Evolutionary conservation across 2,797 vertebrate species (phyloP).

Genomic region (Triplophysa bombifrons): DNA sequence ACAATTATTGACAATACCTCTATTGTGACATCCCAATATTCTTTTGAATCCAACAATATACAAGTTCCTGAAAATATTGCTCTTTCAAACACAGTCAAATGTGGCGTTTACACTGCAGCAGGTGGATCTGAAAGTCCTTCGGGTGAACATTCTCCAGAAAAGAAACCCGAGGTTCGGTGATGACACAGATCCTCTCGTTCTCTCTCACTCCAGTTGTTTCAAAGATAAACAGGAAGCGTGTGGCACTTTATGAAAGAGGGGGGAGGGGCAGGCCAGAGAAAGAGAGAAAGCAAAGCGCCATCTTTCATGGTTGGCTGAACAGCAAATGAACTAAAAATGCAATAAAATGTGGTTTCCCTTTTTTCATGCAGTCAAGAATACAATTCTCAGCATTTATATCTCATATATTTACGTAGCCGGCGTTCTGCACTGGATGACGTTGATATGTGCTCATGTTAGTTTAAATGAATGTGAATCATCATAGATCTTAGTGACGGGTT

Average conservation of each 20-base stretch:
- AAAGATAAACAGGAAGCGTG: constrained; percentile 79
- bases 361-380: constrained; percentile 2
- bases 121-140: constrained; percentile 49
- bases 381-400: background rate
- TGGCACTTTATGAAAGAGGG: constrained; percentile 64
- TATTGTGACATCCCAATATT: background rate
- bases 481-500: background rate
- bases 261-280: constrained; percentile 36
- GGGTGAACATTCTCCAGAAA: constrained; percentile 1
- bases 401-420: background rate
- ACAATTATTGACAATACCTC: no score
- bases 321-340: constrained; percentile 25
- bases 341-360: constrained; percentile 29
- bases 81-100: no score
- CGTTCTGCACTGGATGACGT: background rate
- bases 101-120: constrained; percentile 39
- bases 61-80: background rate
- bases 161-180: constrained; percentile 49
- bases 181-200: constrained; percentile 58
- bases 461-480: constrained; percentile 13
- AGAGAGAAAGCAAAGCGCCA: constrained; percentile 35
- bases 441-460: background rate
- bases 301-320: constrained; percentile 44
- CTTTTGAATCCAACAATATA: background rate
- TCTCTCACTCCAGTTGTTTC: constrained; percentile 68